These are phyloP conservation scores for Propithecus perrieri DNA, from an alignment of 2,797 vertebrate genomes.

Conservation along the genomic window DNA sequence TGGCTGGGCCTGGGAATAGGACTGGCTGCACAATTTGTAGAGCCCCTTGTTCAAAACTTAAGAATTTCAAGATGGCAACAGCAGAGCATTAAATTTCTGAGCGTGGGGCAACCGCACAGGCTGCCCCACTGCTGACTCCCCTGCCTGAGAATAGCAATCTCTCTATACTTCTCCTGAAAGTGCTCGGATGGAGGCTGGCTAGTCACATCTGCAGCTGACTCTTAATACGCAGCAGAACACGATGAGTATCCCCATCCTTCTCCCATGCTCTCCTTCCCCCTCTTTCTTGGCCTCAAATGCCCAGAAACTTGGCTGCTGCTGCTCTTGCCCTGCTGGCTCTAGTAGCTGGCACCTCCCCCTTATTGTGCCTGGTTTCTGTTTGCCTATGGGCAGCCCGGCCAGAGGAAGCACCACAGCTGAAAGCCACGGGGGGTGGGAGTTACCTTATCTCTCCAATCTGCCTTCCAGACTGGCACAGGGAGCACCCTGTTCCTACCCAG, in stretches of 20 bases:
- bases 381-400: not conserved
- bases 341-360: conserved; percentile 34
- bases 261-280: not conserved
- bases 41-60: not conserved
- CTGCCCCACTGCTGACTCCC: accelerated
- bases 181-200: not conserved
- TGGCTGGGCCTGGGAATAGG: not conserved
- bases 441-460: conserved; percentile 16
- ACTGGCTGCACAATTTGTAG: not conserved
- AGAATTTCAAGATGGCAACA: not conserved
- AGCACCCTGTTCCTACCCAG: not conserved
- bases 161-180: not conserved
- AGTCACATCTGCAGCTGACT: not conserved
- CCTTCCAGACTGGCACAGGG: not conserved
- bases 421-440: not conserved
- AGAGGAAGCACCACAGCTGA: not conserved
- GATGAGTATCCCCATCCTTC: not conserved
- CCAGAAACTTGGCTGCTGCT: conserved; percentile 48
- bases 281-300: conserved; percentile 45
- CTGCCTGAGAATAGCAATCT: not conserved
- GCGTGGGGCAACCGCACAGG: accelerated
- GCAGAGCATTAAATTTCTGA: not conserved
- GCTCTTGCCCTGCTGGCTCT: not conserved
- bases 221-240: not conserved
- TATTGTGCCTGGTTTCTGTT: conserved; percentile 20